Conservation (phyloP, 1,140 invertebrate species). For the Heliconius hermathena region DNA sequence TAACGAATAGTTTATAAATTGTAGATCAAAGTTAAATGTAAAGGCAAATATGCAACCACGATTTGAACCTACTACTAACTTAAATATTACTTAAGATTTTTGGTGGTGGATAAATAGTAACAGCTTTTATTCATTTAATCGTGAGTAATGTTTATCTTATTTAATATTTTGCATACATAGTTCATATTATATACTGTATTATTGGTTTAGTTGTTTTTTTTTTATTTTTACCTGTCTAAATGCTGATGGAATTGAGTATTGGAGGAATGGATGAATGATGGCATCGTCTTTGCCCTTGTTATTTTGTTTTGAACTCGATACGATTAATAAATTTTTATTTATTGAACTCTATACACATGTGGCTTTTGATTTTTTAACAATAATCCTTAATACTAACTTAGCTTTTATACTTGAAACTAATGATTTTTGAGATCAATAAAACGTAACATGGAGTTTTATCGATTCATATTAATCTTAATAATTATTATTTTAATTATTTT, state of each 20-base stretch:
- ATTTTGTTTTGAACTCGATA: not conserved
- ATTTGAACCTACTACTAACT: constrained; percentile 63
- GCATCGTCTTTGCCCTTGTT: not conserved
- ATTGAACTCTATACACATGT: not conserved
- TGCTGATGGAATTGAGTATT: not conserved
- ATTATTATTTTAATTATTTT: not conserved
- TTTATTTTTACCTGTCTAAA: constrained; percentile 44
- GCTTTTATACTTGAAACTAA: no score
- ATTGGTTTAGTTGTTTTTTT: constrained; percentile 59
- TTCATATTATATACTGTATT: constrained; percentile 61
- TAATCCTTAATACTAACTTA: not conserved
- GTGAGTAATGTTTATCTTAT: constrained; percentile 67
- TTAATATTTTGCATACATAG: constrained; percentile 59
- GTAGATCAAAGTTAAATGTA: constrained; percentile 37
- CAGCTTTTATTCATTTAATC: constrained; percentile 70
- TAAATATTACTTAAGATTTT: constrained; percentile 70
- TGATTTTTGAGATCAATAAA: no score
- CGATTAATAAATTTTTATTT: not conserved
- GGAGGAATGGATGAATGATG: not conserved
- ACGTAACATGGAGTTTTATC: not conserved
- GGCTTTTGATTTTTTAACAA: not conserved
- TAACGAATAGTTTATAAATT: constrained; percentile 34
- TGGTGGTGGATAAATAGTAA: constrained; percentile 72
- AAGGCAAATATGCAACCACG: constrained; percentile 24
- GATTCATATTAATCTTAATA: not conserved